Evolutionary conservation across 2,113 vertebrate species (phyloP).

Genomic region (Forbesichthys agassizii): DNA sequence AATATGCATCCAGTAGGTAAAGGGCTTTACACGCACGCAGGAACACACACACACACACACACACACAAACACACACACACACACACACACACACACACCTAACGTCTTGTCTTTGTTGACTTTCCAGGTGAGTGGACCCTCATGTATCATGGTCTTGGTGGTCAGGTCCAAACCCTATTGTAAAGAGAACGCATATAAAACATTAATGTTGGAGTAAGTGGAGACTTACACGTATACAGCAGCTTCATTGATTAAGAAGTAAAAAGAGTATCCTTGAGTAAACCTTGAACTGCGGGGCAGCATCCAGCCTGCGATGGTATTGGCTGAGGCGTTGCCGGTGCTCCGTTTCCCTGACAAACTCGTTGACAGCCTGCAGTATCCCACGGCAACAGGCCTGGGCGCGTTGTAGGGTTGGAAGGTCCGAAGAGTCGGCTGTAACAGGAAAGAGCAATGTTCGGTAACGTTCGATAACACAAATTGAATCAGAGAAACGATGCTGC

Average conservation of each 20-base stretch:
- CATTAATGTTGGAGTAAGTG: neutral
- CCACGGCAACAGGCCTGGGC: constrained; percentile 86
- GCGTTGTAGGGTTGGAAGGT: constrained; percentile 80
- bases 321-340: constrained; percentile 83
- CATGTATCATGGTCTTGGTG: constrained; percentile 89
- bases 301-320: constrained; percentile 89
- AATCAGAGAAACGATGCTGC: neutral
- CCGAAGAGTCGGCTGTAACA: constrained; percentile 73
- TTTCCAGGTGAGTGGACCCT: constrained; percentile 89
- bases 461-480: neutral
- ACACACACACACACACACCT: constrained; percentile 68
- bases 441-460: constrained; percentile 42
- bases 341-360: constrained; percentile 84
- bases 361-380: constrained; percentile 87
- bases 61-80: neutral
- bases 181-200: neutral
- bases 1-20: neutral
- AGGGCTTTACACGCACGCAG: no score
- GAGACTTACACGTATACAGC: neutral
- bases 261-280: neutral
- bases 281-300: constrained; percentile 89
- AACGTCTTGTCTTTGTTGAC: constrained; percentile 91
- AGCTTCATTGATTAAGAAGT: neutral
- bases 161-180: constrained; percentile 88
- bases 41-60: neutral